These are phyloP conservation scores for Brachypteracias leptosomus DNA, from an alignment of 2,113 vertebrate genomes.

Conservation along the genomic window DNA sequence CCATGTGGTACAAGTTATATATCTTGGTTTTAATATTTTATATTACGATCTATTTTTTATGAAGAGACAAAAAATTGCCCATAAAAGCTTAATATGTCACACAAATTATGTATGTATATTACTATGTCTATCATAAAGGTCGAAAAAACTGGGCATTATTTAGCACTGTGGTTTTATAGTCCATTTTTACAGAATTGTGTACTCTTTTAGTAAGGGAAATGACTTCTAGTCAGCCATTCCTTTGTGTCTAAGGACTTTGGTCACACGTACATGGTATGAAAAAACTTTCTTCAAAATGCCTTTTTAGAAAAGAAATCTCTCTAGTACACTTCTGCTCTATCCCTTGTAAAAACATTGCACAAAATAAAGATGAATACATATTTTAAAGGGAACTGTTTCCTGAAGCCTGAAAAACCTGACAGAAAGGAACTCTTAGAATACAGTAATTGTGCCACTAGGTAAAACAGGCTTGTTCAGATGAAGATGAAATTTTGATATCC, in stretches of 20 bases:
- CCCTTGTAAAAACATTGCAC: background rate
- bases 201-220: background rate
- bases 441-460: background rate
- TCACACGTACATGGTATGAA: background rate
- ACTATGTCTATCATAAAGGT: background rate
- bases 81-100: background rate
- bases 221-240: background rate
- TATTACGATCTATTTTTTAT: conserved; percentile 50
- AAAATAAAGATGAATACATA: background rate
- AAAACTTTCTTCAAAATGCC: background rate
- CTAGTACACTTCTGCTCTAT: background rate
- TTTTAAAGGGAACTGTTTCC: conserved; percentile 19
- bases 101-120: background rate
- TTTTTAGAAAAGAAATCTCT: background rate
- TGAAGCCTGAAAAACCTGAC: background rate
- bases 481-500: background rate
- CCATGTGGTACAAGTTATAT: background rate
- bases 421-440: background rate
- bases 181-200: background rate
- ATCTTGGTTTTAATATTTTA: conserved; percentile 51
- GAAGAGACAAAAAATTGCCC: background rate
- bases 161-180: conserved; percentile 41
- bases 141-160: conserved; percentile 2
- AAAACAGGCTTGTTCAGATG: background rate
- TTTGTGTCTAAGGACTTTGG: background rate